These are phyloP conservation scores for Druceiella hillmani DNA, from an alignment of 2,888 invertebrate genomes.

Conservation along the genomic window DNA sequence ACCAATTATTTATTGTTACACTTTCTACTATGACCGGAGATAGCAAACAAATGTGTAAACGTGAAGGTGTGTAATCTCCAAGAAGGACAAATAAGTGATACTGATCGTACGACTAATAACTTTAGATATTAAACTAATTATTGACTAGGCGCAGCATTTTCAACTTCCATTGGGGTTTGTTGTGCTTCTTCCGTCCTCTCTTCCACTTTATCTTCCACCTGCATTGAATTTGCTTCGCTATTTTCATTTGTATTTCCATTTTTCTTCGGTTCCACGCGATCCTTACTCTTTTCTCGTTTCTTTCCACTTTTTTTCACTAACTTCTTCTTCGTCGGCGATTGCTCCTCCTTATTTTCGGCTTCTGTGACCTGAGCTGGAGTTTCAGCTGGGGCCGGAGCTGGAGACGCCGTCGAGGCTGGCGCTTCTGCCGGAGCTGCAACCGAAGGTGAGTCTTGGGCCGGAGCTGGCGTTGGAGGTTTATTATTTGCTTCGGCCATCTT, in stretches of 20 bases:
- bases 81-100: no score
- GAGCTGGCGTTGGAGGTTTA: constrained; percentile 35
- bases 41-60: no score
- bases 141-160: constrained; percentile 47
- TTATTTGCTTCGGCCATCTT: no score
- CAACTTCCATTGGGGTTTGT: constrained; percentile 42
- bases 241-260: constrained; percentile 30
- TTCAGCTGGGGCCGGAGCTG: constrained; percentile 19
- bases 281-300: constrained; percentile 48
- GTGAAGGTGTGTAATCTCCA: no score
- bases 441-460: constrained; percentile 25
- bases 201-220: constrained; percentile 33
- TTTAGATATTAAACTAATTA: constrained; percentile 36
- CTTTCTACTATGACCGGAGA: no score
- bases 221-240: constrained; percentile 30
- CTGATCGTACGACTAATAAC: no score
- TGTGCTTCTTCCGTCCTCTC: constrained; percentile 33
- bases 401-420: constrained; percentile 12
- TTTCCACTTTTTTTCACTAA: constrained; percentile 35
- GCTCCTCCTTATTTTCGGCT: constrained; percentile 26
- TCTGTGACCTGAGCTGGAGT: constrained; percentile 20
- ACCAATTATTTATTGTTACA: no score
- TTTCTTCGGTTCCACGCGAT: constrained; percentile 33
- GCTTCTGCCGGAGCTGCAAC: constrained; percentile 17
- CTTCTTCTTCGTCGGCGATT: constrained; percentile 29